Evolutionary conservation across 2,113 vertebrate genomes (phyloP).

Genomic region (Lasiurus cinereus): DNA sequence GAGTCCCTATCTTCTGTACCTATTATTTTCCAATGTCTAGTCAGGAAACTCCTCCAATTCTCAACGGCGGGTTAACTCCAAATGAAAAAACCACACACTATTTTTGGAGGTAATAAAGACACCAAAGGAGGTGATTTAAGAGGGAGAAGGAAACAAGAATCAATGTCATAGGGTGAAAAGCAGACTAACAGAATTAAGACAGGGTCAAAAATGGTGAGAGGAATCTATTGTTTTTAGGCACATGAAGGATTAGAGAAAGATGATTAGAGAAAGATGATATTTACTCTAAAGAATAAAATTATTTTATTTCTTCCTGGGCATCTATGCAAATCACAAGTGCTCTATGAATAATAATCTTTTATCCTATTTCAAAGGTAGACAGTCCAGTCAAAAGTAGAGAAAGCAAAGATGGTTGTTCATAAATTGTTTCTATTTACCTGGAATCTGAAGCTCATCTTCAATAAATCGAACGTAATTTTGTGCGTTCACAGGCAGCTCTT

Average conservation of each 20-base stretch:
- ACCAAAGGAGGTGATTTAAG: background rate
- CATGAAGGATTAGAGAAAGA: background rate
- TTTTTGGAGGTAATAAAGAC: background rate
- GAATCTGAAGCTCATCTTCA: conserved; percentile 94
- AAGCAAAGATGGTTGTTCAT: background rate
- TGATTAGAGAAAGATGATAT: background rate
- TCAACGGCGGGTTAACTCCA: background rate
- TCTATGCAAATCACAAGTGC: background rate
- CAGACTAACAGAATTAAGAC: conserved; percentile 5
- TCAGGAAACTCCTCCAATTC: conserved; percentile 18
- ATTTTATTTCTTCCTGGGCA: background rate
- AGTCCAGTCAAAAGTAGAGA: conserved; percentile 58
- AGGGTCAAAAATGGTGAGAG: background rate
- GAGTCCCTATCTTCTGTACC: background rate
- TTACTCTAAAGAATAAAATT: background rate
- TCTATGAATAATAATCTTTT: background rate
- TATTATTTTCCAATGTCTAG: conserved; percentile 41
- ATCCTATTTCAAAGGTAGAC: background rate
- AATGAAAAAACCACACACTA: background rate
- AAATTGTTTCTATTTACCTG: conserved; percentile 88
- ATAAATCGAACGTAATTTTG: conserved; percentile 96
- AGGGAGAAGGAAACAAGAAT: background rate
- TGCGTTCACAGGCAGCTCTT: conserved; percentile 96
- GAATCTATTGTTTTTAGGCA: background rate
- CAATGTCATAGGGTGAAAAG: background rate